These are phyloP conservation scores for Lepidurus couesii DNA, from an alignment of 1,140 invertebrate species.

Conservation along the genomic window DNA sequence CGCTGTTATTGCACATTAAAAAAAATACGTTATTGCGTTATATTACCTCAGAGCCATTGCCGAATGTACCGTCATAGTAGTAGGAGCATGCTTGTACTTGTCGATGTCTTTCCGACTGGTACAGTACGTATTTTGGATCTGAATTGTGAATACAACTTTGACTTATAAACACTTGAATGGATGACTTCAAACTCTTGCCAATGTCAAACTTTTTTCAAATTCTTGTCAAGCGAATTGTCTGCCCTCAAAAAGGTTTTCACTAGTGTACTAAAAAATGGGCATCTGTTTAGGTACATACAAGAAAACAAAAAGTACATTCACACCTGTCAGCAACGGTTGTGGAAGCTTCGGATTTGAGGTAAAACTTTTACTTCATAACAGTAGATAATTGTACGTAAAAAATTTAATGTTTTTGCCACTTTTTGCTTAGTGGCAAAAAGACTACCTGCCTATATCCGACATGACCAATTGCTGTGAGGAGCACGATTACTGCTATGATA, in stretches of 20 bases:
- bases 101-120: no score
- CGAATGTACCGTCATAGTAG: no score
- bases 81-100: no score
- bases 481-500: slow-evolving; percentile 86
- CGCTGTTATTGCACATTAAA: slow-evolving; percentile 1
- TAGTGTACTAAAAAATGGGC: background rate
- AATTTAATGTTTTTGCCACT: slow-evolving; percentile 36
- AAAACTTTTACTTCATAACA: slow-evolving; percentile 31
- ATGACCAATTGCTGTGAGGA: slow-evolving; percentile 77
- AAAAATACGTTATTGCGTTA: background rate
- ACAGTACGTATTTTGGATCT: no score
- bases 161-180: background rate
- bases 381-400: background rate
- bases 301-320: slow-evolving; percentile 64
- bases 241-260: slow-evolving; percentile 17
- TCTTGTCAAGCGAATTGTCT: slow-evolving; percentile 3
- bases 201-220: no score
- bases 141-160: background rate
- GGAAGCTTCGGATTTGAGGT: slow-evolving; percentile 59
- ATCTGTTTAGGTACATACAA: slow-evolving; percentile 53
- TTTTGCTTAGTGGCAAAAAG: slow-evolving; percentile 58
- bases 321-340: slow-evolving; percentile 70
- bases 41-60: no score
- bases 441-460: slow-evolving; percentile 65
- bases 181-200: slow-evolving; percentile 26